A percentile compares a stretch with the other conserved stretches of the same genome.
phyloP scores from a whole-genome alignment of 2,888 invertebrate species.

The Hyalella azteca region DNA sequence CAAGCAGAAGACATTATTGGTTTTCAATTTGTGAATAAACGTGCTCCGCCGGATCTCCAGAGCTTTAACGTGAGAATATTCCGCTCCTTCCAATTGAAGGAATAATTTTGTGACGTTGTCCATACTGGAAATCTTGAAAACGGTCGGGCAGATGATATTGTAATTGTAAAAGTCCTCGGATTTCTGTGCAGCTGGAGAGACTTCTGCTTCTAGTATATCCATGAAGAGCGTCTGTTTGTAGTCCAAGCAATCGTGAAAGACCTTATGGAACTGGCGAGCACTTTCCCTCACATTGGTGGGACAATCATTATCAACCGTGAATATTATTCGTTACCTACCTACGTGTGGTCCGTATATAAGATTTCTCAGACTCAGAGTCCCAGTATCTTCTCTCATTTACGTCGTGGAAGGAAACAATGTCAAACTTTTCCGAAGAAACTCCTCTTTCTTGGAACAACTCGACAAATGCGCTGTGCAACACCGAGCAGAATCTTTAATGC shows the following conservation, averaged over 20 bases:
- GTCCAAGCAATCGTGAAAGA: background rate
- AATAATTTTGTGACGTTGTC: conserved; percentile 24
- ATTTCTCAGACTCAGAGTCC: background rate
- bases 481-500: conserved; percentile 45
- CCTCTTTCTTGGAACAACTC: conserved; percentile 39
- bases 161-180: background rate
- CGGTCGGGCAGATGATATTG: background rate
- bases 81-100: background rate
- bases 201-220: background rate
- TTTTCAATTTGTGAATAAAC: background rate
- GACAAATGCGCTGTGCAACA: conserved; percentile 40
- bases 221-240: background rate
- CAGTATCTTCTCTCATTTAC: conserved; percentile 48
- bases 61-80: conserved; percentile 29
- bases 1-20: background rate
- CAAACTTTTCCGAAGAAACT: background rate
- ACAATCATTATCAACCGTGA: background rate
- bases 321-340: conserved; percentile 20
- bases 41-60: conserved; percentile 10
- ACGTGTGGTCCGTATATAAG: conserved; percentile 42
- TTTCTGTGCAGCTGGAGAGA: background rate
- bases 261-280: conserved; percentile 32
- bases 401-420: conserved; percentile 41
- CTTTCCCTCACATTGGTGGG: conserved; percentile 40
- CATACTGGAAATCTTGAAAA: conserved; percentile 35